Percentiles rank a stretch among this genome's conserved stretches.
Evolutionary conservation across 2,113 vertebrate genomes (phyloP).

Genomic region (Dermatemys mawii): DNA sequence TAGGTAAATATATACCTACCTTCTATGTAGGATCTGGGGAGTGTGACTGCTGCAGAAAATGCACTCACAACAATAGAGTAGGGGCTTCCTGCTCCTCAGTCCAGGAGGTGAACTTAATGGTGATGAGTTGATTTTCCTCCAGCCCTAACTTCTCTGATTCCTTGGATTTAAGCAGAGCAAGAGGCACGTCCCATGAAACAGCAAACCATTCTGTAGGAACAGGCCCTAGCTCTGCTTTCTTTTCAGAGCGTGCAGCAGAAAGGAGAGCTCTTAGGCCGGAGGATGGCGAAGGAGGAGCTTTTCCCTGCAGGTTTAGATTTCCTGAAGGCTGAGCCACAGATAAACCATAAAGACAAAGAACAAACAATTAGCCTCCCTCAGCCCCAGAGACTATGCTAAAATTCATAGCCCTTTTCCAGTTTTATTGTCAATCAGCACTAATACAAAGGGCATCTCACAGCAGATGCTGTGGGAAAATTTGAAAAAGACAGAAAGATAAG

Average conservation of each 20-base stretch:
- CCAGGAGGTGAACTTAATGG: accelerated
- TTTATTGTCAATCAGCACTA: conserved; percentile 64
- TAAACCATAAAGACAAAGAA: conserved; percentile 72
- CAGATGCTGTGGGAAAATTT: conserved; percentile 17
- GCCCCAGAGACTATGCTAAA: conserved; percentile 58
- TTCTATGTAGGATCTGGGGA: background rate
- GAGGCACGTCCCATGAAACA: accelerated
- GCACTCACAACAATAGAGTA: accelerated
- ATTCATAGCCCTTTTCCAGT: conserved; percentile 69
- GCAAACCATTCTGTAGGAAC: accelerated
- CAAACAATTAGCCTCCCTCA: conserved; percentile 74
- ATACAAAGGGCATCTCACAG: background rate
- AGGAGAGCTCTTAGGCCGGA: background rate
- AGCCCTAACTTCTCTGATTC: background rate
- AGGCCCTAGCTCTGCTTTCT: background rate
- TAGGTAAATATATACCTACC: background rate
- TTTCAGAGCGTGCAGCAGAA: conserved; percentile 12
- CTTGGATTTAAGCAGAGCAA: background rate
- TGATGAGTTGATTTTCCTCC: background rate
- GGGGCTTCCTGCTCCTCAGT: accelerated
- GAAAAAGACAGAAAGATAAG: background rate
- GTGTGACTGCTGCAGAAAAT: background rate
- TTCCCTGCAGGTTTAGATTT: conserved; percentile 69
- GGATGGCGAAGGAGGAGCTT: conserved; percentile 51
- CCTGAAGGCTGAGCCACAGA: conserved; percentile 63